Conservation (phyloP, 2,888 invertebrate species). For the Cerastoderma edule region DNA sequence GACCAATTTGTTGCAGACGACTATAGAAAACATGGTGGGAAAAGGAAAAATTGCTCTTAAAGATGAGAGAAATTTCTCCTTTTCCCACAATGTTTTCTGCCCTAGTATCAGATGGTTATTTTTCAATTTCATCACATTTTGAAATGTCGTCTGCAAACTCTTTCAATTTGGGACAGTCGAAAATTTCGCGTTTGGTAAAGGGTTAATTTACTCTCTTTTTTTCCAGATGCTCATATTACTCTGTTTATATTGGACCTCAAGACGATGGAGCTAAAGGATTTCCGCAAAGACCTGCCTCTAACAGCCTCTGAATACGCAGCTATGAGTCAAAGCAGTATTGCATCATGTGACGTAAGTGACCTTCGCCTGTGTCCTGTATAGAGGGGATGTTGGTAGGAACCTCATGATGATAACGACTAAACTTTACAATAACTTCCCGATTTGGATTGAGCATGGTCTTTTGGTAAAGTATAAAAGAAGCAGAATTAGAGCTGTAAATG, state of each 20-base stretch:
- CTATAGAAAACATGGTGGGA: neutral
- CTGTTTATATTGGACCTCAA: slow-evolving; percentile 71
- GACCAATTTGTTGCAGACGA: too few species aligned
- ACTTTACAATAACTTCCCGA: too few species aligned
- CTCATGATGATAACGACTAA: too few species aligned
- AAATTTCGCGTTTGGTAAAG: neutral
- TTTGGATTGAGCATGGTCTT: too few species aligned
- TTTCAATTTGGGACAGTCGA: too few species aligned
- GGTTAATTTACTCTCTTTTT: slow-evolving; percentile 1
- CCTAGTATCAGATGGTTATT: neutral
- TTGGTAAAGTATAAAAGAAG: too few species aligned
- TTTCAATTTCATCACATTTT: too few species aligned
- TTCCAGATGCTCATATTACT: slow-evolving; percentile 73
- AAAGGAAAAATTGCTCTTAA: neutral
- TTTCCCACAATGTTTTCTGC: neutral
- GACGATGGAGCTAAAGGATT: slow-evolving; percentile 69
- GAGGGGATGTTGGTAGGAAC: too few species aligned
- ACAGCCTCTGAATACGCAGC: slow-evolving; percentile 33
- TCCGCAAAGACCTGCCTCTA: slow-evolving; percentile 70
- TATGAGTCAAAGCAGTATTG: slow-evolving; percentile 47
- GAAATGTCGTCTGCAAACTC: too few species aligned
- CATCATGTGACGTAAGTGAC: slow-evolving; percentile 72
- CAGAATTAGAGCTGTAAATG: too few species aligned
- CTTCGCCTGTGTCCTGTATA: too few species aligned
- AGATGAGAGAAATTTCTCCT: neutral